These are phyloP conservation scores for Mechanitis mazaeus DNA, from an alignment of 2,888 invertebrate species.

Conservation along the genomic window DNA sequence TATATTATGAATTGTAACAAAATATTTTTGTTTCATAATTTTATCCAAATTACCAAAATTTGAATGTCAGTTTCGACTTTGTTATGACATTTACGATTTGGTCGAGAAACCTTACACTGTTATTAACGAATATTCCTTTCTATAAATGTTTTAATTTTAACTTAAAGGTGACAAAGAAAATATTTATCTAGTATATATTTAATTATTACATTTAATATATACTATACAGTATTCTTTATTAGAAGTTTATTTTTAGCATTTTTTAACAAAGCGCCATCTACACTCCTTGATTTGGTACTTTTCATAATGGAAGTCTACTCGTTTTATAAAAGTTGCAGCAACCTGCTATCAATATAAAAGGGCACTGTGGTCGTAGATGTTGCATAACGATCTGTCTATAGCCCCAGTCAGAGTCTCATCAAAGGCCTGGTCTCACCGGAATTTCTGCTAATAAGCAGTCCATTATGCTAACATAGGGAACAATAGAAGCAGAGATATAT, in stretches of 20 bases:
- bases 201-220: background rate
- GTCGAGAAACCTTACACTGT: background rate
- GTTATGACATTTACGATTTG: slow-evolving; percentile 21
- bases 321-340: too few species aligned
- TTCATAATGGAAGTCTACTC: too few species aligned
- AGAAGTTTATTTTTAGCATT: background rate
- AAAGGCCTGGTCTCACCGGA: too few species aligned
- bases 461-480: too few species aligned
- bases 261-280: background rate
- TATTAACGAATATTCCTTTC: background rate
- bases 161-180: background rate
- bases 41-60: background rate
- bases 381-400: too few species aligned
- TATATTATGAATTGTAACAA: too few species aligned
- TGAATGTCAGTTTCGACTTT: slow-evolving; percentile 7
- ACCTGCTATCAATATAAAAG: too few species aligned
- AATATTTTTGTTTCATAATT: too few species aligned
- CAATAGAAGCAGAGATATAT: too few species aligned
- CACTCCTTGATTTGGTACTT: background rate
- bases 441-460: too few species aligned
- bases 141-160: background rate
- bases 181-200: background rate
- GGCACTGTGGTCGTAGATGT: too few species aligned
- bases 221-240: background rate
- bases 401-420: too few species aligned